Evolutionary conservation across 2,113 vertebrate species (phyloP), one percentile per base, ranked within the genome.

Genomic region (Leiothrix lutea): DNA sequence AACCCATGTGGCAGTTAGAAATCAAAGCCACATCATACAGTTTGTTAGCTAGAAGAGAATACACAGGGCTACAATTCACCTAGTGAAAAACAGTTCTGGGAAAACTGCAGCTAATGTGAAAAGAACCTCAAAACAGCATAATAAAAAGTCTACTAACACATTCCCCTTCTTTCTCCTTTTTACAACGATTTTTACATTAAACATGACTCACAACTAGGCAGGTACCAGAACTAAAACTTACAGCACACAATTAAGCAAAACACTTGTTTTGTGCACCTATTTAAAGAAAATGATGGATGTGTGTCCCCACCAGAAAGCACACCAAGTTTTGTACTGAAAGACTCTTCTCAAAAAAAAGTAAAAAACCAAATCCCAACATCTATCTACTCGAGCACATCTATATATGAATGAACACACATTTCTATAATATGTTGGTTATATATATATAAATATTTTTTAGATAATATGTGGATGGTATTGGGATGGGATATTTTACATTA

Each of bases 141-240:
- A 90, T 21, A 56, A 80, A 69, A 12, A 84, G 48, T 5, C 12
- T 73, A 58, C 51, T 47, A 67, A 51, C 16, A 62, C 26, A 33
- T 31, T 4, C 1, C 0, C 2, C 9, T 6, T 13, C 12, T 40
- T 3, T 20, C 8, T 2, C 5, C 10, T 45, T 62, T 33, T 54
- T 20, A 45, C 12, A 26, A 14, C 23, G 23, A 15, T 58, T 78
- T 33, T 67, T 84, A 80, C 22, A 38, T 60, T 89, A 84, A 86
- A 84, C 21, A 71, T 0, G 16, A 60, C 29, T 69, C 22, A 48
- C 31, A 72, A 38, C 9, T 26, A 75, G 12, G 23, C 35, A 65
- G 16, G 18, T 40, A 53, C 31, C 25, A 51, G 5, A 74, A 72
- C 12, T 33, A 81, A 70, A 85, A 64, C 36, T 42, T 15, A 56